Evolutionary conservation across 2,113 vertebrate species (phyloP).

Genomic region (Myotis davidii): DNA sequence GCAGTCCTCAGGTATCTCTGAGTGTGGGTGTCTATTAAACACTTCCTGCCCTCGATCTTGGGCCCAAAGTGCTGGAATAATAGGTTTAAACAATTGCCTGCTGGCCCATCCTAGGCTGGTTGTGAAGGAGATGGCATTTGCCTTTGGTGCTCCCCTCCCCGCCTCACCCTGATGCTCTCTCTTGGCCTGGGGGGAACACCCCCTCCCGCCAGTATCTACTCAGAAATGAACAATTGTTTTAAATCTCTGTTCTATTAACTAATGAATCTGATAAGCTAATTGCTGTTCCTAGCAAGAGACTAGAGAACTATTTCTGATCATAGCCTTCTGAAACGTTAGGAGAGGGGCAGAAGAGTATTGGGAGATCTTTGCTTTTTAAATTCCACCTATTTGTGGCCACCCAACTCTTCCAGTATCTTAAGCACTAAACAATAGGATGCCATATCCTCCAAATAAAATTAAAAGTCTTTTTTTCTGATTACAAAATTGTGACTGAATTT

Average conservation of each 20-base stretch:
- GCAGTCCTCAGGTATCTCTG: not conserved
- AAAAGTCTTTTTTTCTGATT: not conserved
- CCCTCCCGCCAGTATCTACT: not conserved
- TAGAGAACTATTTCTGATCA: not conserved
- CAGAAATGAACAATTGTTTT: slow-evolving; percentile 12
- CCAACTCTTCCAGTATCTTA: not conserved
- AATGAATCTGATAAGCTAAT: not conserved
- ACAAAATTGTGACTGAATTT: not conserved
- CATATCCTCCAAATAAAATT: not conserved
- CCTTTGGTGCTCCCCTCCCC: not conserved
- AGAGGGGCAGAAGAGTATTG: not conserved
- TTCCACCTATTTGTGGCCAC: not conserved
- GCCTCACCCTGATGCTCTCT: not conserved
- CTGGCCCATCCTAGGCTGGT: not conserved
- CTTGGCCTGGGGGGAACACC: not conserved
- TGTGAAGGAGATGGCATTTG: not conserved
- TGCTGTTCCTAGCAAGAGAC: slow-evolving; percentile 6
- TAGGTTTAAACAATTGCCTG: not conserved
- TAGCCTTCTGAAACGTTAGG: not conserved
- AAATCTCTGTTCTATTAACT: not conserved
- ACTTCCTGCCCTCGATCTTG: not conserved
- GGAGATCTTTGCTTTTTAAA: not conserved
- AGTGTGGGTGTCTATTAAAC: not conserved
- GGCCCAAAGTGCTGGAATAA: not conserved
- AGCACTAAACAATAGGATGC: not conserved